phyloP scores from a whole-genome alignment of 2,113 vertebrate species.

The Tylochromis polylepis region DNA sequence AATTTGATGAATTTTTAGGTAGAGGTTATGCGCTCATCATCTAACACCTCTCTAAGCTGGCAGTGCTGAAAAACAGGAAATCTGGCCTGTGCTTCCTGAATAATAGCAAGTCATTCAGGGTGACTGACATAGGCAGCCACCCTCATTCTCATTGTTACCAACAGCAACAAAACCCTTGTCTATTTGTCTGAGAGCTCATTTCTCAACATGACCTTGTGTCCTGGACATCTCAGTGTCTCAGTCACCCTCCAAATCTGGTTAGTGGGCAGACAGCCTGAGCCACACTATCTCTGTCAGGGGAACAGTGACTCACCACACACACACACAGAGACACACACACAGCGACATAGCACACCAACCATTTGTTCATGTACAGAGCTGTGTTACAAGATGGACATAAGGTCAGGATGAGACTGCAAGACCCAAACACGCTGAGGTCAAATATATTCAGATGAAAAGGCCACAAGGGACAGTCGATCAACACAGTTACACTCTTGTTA shows the following conservation, averaged over 20 bases:
- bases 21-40: neutral
- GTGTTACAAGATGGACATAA: neutral
- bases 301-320: conserved; percentile 28
- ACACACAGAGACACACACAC: neutral
- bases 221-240: conserved; percentile 7
- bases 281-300: conserved; percentile 8
- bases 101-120: neutral
- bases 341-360: neutral
- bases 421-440: conserved; percentile 12
- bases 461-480: neutral
- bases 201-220: neutral
- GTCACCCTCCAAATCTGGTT: conserved; percentile 28
- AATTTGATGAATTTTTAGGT: neutral
- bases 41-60: neutral
- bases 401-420: conserved; percentile 1
- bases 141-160: neutral
- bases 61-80: neutral
- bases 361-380: neutral
- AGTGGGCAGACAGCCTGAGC: conserved; percentile 15
- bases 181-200: neutral
- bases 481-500: neutral
- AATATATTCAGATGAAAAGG: conserved; percentile 16
- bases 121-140: neutral
- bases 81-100: conserved; percentile 3
- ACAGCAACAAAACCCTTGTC: neutral